A percentile compares a stretch with the other conserved stretches of the same genome.
Evolutionary conservation across 2,888 invertebrate species (phyloP).

Genomic region (Cheilosia pagana): DNA sequence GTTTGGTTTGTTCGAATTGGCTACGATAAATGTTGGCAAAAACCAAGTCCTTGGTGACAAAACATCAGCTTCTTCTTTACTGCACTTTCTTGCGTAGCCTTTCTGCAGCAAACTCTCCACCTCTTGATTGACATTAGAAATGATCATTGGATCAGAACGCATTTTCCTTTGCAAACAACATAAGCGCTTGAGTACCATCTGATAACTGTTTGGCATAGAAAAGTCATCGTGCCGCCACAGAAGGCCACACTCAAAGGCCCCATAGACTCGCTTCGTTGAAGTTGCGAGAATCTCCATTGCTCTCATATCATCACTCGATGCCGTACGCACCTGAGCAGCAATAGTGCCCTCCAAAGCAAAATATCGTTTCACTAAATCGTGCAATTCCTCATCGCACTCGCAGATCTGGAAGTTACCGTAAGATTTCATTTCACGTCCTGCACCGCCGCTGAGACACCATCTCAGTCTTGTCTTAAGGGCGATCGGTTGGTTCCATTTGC

Average conservation of each 20-base stretch:
- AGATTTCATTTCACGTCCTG: neutral
- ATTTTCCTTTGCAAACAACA: constrained; percentile 60
- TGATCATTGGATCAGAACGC: constrained; percentile 27
- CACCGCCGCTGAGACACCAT: constrained; percentile 23
- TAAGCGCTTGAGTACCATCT: constrained; percentile 57
- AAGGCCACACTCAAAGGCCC: constrained; percentile 63
- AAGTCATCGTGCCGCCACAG: constrained; percentile 73
- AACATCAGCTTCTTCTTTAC: neutral
- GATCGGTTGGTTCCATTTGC: constrained; percentile 11
- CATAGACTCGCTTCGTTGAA: constrained; percentile 37
- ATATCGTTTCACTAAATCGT: neutral
- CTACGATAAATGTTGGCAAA: constrained; percentile 76
- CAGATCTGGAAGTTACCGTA: constrained; percentile 22
- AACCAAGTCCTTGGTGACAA: constrained; percentile 72
- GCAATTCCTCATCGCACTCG: constrained; percentile 25
- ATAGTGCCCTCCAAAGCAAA: neutral
- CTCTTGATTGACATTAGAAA: constrained; percentile 41
- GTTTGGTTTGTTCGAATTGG: constrained; percentile 75
- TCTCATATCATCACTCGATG: constrained; percentile 1
- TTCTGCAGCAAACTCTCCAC: constrained; percentile 60
- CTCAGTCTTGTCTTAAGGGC: constrained; percentile 12
- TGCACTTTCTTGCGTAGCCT: constrained; percentile 64
- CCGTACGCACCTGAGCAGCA: neutral
- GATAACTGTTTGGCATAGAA: constrained; percentile 18
- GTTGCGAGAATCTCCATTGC: constrained; percentile 29